These are phyloP conservation scores for Anguilla japonica DNA, from an alignment of 2,113 vertebrate genomes.

Conservation along the genomic window DNA sequence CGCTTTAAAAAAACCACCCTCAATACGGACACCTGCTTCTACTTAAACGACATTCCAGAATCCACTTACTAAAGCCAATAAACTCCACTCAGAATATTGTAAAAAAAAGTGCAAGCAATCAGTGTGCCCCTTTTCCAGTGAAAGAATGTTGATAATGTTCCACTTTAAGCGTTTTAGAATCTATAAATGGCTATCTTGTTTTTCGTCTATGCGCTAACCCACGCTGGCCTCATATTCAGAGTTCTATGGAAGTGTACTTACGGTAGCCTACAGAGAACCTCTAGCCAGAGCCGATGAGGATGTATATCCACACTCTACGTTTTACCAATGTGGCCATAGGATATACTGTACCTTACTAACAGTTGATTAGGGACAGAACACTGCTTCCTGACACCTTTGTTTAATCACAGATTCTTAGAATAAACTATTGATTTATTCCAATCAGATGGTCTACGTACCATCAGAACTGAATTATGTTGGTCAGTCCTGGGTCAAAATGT, in stretches of 20 bases:
- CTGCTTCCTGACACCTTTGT: neutral
- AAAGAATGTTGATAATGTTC: conserved; percentile 38
- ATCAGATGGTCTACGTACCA: neutral
- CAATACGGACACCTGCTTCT: conserved; percentile 60
- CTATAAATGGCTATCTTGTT: neutral
- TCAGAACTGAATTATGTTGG: neutral
- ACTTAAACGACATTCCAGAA: conserved; percentile 62
- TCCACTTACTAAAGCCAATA: conserved; percentile 61
- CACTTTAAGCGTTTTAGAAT: conserved; percentile 20
- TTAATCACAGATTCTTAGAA: neutral
- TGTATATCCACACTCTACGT: no score
- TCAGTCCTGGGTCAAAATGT: neutral
- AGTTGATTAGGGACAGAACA: neutral
- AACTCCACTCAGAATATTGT: conserved; percentile 55
- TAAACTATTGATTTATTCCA: neutral
- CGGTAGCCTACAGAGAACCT: no score
- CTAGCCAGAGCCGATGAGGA: no score
- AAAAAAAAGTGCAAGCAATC: conserved; percentile 46
- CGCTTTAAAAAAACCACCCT: conserved; percentile 40
- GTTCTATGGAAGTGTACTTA: no score
- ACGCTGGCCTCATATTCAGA: neutral
- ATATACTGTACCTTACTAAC: no score
- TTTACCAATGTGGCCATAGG: no score
- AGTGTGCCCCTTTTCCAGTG: conserved; percentile 37
- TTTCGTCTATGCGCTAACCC: neutral